These are phyloP conservation scores for Pyrocephalus nanus DNA, from an alignment of 2,797 vertebrate species.

Conservation along the genomic window DNA sequence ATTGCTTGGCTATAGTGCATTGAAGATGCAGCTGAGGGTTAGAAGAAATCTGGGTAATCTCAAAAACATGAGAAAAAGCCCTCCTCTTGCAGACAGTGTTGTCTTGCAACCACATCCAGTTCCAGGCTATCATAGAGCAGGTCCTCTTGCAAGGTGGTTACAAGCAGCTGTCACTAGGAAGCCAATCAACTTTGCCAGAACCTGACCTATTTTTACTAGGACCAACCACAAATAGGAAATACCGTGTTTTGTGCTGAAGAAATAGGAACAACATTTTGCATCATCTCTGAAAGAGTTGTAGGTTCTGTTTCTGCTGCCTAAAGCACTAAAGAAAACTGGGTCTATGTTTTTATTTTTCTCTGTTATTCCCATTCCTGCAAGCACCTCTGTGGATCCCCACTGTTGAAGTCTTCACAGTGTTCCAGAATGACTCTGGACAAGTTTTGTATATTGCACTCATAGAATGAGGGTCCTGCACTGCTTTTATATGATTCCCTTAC, in stretches of 20 bases:
- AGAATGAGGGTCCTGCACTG: neutral
- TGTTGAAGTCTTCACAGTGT: neutral
- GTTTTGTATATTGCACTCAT: neutral
- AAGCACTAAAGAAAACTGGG: neutral
- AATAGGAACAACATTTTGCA: neutral
- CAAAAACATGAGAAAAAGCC: neutral
- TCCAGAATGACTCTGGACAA: neutral
- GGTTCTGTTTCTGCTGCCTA: neutral
- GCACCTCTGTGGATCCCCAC: neutral
- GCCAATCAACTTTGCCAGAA: neutral
- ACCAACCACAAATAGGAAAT: neutral
- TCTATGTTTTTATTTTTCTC: neutral
- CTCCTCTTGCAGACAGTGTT: neutral
- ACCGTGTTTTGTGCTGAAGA: neutral
- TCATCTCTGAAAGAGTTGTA: neutral
- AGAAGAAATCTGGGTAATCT: neutral
- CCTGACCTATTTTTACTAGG: neutral
- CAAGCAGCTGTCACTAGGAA: neutral
- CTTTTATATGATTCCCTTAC: neutral
- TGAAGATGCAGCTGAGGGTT: neutral
- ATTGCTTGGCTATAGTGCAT: neutral
- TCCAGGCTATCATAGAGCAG: neutral
- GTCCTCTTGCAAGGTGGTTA: neutral
- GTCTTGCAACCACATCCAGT: neutral
- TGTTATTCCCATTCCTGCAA: neutral